These are phyloP conservation scores for Dasyprocta punctata DNA, from an alignment of 2,113 vertebrate genomes.

Conservation along the genomic window DNA sequence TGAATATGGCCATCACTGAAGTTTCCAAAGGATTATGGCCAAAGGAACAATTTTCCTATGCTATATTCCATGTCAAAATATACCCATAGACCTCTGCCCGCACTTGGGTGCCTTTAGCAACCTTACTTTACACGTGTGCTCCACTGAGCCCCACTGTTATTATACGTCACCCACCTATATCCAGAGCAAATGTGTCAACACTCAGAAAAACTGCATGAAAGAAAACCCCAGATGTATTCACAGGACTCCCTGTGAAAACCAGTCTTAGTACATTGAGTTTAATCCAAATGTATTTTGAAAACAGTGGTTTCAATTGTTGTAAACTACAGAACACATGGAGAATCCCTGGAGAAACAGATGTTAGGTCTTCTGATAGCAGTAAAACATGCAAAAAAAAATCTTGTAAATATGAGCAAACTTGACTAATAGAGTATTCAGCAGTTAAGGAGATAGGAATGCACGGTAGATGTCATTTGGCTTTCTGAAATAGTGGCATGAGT, in stretches of 20 bases:
- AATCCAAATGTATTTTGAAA: conserved; percentile 82
- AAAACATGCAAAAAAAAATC: conserved; percentile 78
- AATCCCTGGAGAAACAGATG: conserved; percentile 83
- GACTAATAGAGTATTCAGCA: conserved; percentile 75
- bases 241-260: conserved; percentile 67
- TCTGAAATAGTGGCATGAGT: conserved; percentile 78
- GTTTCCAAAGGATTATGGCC: neutral
- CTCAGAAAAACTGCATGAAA: conserved; percentile 58
- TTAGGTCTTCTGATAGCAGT: conserved; percentile 79
- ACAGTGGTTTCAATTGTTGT: conserved; percentile 78
- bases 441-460: conserved; percentile 73
- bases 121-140: neutral
- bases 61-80: accelerated
- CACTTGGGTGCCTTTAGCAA: neutral
- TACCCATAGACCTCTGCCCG: neutral
- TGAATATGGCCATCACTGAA: accelerated
- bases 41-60: neutral
- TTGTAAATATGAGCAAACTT: conserved; percentile 78
- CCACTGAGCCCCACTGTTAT: neutral
- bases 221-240: neutral
- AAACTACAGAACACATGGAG: conserved; percentile 79
- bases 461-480: conserved; percentile 66
- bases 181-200: conserved; percentile 26
- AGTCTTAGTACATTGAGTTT: conserved; percentile 76
- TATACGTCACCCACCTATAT: conserved; percentile 42